Base-by-base conservation (phyloP, 2,797 vertebrate species). In the Morelia viridis region DNA sequence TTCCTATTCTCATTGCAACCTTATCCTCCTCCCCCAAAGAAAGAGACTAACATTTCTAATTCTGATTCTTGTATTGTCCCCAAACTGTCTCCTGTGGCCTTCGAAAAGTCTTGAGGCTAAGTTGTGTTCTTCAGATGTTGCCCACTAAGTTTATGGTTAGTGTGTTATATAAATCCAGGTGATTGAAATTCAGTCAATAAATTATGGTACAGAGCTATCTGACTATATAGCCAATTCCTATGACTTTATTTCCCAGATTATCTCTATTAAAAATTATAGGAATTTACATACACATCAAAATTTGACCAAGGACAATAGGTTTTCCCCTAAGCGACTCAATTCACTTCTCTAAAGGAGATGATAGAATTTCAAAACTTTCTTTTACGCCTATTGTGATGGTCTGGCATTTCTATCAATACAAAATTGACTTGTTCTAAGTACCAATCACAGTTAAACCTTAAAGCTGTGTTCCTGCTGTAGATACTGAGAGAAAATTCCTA, bases 401-500 rank as follows among this genome's bases (percentile, higher is more conserved):
- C 84, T 92, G 61, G 28, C 35, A 88, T 90, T 89, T 13, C 15
- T 56, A 24, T 89, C 83, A 35, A 41, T 92, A 50, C 80, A 1
- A 87, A 41, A 87, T 65, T 50, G 89, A 24, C 50, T 56, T 89
- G 76, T 0, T 93, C 88, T 41, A 88, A 61, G 24, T 0, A 89
- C 41, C 94, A 90, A 62, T 92, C 65, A 19, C 3, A 85, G 83
- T 91, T 91, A 90, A 87, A 41, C 6, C 68, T 91, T 19, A 85
- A 71, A 94, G 90, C 53, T 92, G 86, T 8, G 53, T 84, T 68
- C 92, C 92, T 68, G 2, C 65, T 61, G 35, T 13, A 89, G 60
- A 61, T 68, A 46, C 41, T 60, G 80, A 91, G 41, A 90, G 91
- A 91, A 92, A 41, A 86, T 17, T 9, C 61, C 91, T 93, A 94